Evolutionary conservation across 1,140 invertebrate genomes (phyloP).

Genomic region (Heliconius congener): DNA sequence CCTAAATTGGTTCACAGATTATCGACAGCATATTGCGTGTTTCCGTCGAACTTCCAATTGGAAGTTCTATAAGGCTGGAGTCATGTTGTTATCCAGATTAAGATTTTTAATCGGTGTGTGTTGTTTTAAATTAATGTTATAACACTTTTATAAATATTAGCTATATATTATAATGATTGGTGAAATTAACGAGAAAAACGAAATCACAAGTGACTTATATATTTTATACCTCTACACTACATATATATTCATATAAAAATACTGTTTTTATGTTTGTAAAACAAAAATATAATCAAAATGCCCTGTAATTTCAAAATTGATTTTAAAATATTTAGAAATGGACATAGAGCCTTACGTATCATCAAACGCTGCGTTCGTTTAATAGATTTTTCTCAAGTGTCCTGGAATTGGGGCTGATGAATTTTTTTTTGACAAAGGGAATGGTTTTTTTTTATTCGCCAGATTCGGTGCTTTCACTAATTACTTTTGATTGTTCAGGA

Average conservation of each 20-base stretch:
- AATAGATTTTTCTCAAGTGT: conserved; percentile 57
- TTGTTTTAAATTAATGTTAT: conserved; percentile 9
- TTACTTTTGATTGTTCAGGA: conserved; percentile 66
- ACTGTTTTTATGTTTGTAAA: too few species aligned
- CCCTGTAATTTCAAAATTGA: too few species aligned
- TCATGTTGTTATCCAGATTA: conserved; percentile 11
- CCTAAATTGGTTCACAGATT: conserved; percentile 71
- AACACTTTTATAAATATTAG: neutral
- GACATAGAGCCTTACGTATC: conserved; percentile 17
- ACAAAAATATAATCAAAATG: too few species aligned
- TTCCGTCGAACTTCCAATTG: conserved; percentile 58
- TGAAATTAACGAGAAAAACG: neutral
- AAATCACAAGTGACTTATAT: neutral
- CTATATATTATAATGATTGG: neutral
- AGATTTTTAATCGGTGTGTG: neutral
- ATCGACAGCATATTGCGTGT: conserved; percentile 64
- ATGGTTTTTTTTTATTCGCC: conserved; percentile 52
- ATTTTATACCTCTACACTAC: neutral
- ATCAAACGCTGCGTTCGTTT: conserved; percentile 48
- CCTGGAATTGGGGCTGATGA: conserved; percentile 55
- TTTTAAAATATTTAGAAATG: neutral
- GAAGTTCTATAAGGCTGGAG: conserved; percentile 50
- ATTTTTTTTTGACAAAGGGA: conserved; percentile 48
- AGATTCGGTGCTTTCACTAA: conserved; percentile 54
- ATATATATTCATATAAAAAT: too few species aligned